These are phyloP conservation scores for Apostichopus japonicus DNA, from an alignment of 35 echinoderm and acorn worm genomes.

Conservation along the genomic window DNA sequence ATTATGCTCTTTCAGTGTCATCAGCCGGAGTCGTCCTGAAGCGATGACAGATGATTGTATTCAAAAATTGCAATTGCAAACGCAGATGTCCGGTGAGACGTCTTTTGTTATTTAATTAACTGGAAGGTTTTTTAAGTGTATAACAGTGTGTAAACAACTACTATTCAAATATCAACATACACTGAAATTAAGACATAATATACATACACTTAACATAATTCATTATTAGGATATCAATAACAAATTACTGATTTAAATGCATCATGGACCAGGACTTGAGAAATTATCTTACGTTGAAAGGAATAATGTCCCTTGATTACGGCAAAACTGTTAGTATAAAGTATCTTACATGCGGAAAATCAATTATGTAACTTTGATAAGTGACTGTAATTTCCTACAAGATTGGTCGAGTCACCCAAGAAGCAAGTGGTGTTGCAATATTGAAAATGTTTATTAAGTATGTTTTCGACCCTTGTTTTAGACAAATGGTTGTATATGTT, in stretches of 20 bases:
- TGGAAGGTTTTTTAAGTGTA: neutral
- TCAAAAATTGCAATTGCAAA: neutral
- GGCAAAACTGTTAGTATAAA: no score
- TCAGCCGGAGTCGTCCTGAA: neutral
- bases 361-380: no score
- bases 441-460: no score
- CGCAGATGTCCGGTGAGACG: neutral
- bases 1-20: neutral
- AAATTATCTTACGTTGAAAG: neutral
- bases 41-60: neutral
- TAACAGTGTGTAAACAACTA: neutral
- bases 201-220: neutral
- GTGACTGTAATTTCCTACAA: no score
- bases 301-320: no score
- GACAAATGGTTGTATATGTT: neutral
- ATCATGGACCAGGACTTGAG: neutral
- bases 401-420: no score
- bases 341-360: no score
- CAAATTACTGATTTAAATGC: neutral
- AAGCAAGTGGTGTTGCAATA: no score
- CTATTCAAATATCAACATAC: neutral
- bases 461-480: neutral
- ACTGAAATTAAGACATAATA: neutral
- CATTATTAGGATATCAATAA: neutral
- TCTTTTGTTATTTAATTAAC: neutral